Evolutionary conservation across 2,797 vertebrate species (phyloP).

Genomic region (Rhabdomys pumilio): DNA sequence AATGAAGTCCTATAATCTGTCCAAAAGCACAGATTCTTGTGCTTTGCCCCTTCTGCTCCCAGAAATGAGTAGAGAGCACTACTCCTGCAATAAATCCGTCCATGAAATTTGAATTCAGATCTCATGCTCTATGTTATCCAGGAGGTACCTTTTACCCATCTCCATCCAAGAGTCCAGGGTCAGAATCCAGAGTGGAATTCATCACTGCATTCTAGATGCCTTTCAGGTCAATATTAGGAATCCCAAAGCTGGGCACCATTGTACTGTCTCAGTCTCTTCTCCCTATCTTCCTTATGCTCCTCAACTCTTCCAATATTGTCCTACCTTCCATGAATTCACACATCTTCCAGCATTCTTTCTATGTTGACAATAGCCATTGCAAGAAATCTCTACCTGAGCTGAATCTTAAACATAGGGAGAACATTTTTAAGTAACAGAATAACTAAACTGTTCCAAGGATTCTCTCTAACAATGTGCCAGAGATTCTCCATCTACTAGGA

Average conservation of each 20-base stretch:
- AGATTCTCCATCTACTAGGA: not conserved
- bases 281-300: fast-evolving
- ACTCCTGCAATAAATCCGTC: not conserved
- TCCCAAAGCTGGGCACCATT: not conserved
- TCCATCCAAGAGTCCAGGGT: not conserved
- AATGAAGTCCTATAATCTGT: not conserved
- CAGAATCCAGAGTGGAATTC: not conserved
- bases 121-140: not conserved
- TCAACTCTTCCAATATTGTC: not conserved
- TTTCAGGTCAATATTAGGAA: too few species aligned
- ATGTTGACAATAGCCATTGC: not conserved
- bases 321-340: too few species aligned
- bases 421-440: too few species aligned
- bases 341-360: not conserved
- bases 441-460: not conserved
- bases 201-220: not conserved
- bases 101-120: not conserved
- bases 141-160: not conserved
- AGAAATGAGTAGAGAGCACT: not conserved
- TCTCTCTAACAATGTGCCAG: not conserved
- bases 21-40: not conserved
- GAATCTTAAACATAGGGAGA: not conserved
- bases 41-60: not conserved
- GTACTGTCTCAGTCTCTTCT: not conserved
- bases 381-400: not conserved